Evolutionary conservation across 2,888 invertebrate species (phyloP), one percentile per base, ranked within the genome.

Genomic region (Pseudolycoriella hygida): DNA sequence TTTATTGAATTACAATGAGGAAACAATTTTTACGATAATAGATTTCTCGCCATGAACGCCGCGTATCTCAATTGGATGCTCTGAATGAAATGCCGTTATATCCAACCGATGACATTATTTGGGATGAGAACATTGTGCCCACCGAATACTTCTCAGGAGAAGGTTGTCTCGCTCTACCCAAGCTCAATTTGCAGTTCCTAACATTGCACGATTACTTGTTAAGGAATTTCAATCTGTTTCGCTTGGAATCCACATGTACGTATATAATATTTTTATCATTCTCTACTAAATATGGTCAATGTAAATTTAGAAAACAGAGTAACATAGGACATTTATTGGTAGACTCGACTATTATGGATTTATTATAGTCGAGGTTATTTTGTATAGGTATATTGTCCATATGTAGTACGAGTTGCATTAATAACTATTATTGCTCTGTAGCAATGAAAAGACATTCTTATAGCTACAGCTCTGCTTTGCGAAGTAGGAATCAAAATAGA

Each of bases 81-180:
- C 67, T 99, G 11, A 99, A 98, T 62, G 86, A 90, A 54, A 94
- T 97, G 90, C 97, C 98, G 0, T 70, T 99, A 1, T 99, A 98
- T 61, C 98, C 98, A 0, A 97, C 94, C 0, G 98, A 99, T 62
- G 82, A 87, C 48, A 83, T 97, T 2, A 92, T 98, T 54, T 99
- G 98, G 98, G 92, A 99, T 64, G 96, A 98, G 63, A 96, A 97
- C 60, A 79, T 98, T 39, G 97, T 99, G 0, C 98, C 98, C 0
- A 87, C 92, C 0, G 94, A 97, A 57, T 94, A 94, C 60, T 97
- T 87, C 67, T 87, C 89, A 38, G 94, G 96, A 1, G 96, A 97
- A 62, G 90, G 85, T 17, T 90, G 90, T 54, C 70, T 99, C 30
- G 97, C 98, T 0, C 68, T 99, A 50, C 97, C 98, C 0, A 99